A percentile compares a stretch with the other conserved stretches of the same genome.
These are phyloP conservation scores for Digitonthophagus gazella DNA, from an alignment of 2,888 invertebrate species.

Conservation along the genomic window DNA sequence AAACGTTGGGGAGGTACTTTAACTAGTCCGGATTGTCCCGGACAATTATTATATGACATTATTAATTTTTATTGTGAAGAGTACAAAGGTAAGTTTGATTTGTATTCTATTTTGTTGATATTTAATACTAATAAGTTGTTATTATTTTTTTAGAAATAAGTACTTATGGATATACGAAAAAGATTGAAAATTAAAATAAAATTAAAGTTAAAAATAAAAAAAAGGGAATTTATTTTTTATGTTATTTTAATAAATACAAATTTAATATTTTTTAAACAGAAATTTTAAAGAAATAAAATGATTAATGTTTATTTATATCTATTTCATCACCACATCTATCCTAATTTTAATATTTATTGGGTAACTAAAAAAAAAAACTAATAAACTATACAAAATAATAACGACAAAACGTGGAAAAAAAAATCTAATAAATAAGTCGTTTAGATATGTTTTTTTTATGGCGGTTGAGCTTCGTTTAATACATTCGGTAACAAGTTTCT, in stretches of 20 bases:
- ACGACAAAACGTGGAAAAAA: no score
- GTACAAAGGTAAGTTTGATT: slow-evolving; percentile 29
- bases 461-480: not conserved
- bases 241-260: no score
- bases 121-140: not conserved
- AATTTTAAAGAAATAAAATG: no score
- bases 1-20: slow-evolving; percentile 66
- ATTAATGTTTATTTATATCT: no score
- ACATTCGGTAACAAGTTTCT: not conserved
- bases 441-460: not conserved
- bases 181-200: no score
- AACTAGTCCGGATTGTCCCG: slow-evolving; percentile 62
- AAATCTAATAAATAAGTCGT: not conserved
- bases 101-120: not conserved
- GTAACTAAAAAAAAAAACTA: no score
- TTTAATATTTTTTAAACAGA: no score
- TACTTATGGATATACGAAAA: slow-evolving; percentile 3
- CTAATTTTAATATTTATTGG: no score
- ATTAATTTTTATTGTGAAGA: slow-evolving; percentile 25
- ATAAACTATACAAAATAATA: no score
- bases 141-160: slow-evolving; percentile 4
- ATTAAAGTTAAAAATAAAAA: no score
- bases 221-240: no score
- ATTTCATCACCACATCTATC: no score
- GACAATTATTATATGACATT: slow-evolving; percentile 49